phyloP scores from a whole-genome alignment of 2,888 invertebrate species.

The Himalopsyche kuldschensis region DNA sequence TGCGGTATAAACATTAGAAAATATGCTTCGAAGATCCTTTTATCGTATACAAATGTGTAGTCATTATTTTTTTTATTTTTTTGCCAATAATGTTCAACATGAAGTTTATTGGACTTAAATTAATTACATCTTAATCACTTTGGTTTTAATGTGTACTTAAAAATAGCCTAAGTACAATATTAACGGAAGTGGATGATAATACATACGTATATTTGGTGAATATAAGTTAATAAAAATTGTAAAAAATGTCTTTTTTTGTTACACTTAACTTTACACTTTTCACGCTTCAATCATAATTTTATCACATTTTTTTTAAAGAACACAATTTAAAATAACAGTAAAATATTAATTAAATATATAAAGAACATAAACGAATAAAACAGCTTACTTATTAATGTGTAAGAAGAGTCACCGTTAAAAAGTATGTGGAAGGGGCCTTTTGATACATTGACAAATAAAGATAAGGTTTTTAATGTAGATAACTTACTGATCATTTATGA shows the following conservation, averaged over 20 bases:
- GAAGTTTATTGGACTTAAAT: background rate
- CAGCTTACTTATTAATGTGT: background rate
- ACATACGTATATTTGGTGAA: conserved; percentile 1
- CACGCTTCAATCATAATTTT: background rate
- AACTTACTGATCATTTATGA: background rate
- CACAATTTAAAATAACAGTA: background rate
- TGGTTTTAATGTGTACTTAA: background rate
- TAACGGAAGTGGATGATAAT: background rate
- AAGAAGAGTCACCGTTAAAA: background rate
- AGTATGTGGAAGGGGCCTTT: background rate
- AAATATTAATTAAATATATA: background rate
- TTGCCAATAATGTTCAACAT: background rate
- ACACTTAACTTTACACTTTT: background rate
- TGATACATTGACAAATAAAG: no score
- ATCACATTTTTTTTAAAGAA: background rate
- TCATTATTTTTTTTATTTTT: background rate
- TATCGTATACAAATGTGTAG: background rate
- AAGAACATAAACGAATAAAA: background rate
- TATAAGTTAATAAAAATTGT: background rate
- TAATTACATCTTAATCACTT: background rate
- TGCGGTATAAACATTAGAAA: no score
- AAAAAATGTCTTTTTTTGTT: background rate
- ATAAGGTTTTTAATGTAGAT: no score
- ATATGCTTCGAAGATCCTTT: no score
- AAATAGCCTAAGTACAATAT: background rate